phyloP scores from a whole-genome alignment of 2,797 vertebrate genomes.

The Emys orbicularis region DNA sequence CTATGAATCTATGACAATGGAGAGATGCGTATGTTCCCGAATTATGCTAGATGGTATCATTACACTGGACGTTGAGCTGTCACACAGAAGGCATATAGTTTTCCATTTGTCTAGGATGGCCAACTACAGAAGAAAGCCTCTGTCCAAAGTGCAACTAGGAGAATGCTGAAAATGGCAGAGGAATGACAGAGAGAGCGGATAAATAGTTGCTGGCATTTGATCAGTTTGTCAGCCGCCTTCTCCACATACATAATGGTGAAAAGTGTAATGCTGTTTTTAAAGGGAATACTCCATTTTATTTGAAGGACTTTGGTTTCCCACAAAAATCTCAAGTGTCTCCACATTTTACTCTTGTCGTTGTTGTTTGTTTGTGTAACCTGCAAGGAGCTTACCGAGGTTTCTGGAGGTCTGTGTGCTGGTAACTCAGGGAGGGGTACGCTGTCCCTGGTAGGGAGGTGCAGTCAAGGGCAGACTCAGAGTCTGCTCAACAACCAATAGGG shows the following conservation, averaged over 20 bases:
- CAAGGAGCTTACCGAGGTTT: too few species aligned
- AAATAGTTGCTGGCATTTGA: not conserved
- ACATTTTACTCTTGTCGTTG: not conserved
- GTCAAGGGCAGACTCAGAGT: too few species aligned
- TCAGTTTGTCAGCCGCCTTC: not conserved
- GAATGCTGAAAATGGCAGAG: not conserved
- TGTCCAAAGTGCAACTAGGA: not conserved
- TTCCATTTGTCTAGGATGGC: not conserved
- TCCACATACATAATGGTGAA: not conserved
- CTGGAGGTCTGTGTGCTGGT: too few species aligned
- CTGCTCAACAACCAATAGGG: too few species aligned
- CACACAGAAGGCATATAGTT: not conserved
- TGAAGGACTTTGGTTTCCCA: not conserved
- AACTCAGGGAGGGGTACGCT: too few species aligned
- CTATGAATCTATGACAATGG: too few species aligned
- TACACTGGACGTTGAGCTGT: accelerated
- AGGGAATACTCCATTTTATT: not conserved
- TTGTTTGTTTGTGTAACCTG: not conserved
- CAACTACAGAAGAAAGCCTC: not conserved
- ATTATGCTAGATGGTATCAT: not conserved
- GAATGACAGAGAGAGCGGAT: accelerated
- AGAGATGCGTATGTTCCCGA: accelerated
- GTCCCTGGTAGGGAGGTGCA: too few species aligned
- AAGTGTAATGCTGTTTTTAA: not conserved
- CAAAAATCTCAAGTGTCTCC: not conserved